These are phyloP conservation scores for Oscheius sp. DNA, from an alignment of 1,140 invertebrate species.

Conservation along the genomic window DNA sequence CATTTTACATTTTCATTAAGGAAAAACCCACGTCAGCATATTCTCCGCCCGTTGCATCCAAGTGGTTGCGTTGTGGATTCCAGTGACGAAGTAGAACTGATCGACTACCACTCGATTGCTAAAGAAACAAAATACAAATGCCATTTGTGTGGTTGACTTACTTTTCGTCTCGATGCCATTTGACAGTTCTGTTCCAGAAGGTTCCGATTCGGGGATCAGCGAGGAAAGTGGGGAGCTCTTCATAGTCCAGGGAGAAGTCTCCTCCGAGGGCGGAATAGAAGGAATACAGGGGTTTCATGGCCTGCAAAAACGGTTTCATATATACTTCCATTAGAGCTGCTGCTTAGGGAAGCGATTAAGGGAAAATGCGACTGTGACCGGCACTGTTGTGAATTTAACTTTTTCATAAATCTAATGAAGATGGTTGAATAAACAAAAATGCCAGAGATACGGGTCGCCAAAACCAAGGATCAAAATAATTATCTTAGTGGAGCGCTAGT, in stretches of 20 bases:
- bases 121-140: too few species aligned
- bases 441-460: too few species aligned
- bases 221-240: conserved; percentile 26
- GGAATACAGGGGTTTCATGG: conserved; percentile 1
- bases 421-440: too few species aligned
- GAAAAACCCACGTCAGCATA: conserved; percentile 14
- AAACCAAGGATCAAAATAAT: too few species aligned
- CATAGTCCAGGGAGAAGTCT: conserved; percentile 7
- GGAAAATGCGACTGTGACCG: too few species aligned
- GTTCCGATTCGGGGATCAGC: background rate
- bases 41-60: conserved; percentile 34
- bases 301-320: too few species aligned
- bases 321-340: too few species aligned
- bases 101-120: conserved; percentile 70
- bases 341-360: too few species aligned
- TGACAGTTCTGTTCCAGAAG: conserved; percentile 15
- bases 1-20: background rate
- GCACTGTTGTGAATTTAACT: too few species aligned
- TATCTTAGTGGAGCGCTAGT: too few species aligned
- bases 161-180: conserved; percentile 33
- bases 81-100: conserved; percentile 66
- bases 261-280: background rate
- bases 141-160: conserved; percentile 7
- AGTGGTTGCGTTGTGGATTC: conserved; percentile 31
- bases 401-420: too few species aligned